Base-by-base conservation (phyloP, 2,888 invertebrate species). In the Drosophila demipolita region DNA sequence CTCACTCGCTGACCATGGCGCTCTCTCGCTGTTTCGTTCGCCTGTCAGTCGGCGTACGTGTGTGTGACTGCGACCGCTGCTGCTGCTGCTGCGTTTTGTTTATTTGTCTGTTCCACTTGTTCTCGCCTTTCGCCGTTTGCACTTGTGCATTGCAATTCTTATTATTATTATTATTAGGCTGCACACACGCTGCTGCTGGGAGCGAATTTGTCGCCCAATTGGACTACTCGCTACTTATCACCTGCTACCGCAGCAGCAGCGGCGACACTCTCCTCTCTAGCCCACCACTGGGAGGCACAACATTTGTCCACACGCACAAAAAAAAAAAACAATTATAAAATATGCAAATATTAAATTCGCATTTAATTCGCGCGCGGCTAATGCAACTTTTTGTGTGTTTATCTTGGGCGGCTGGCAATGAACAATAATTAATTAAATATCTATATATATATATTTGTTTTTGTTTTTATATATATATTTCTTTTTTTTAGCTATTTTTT, bases 41-140 rank as follows among this genome's bases (percentile, higher is more conserved):
- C 35, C 53, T 62, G 26, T 38, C 29, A 29, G 35, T 54, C 33
- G 42, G 17, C 15, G 32, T 48, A 38, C 29, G n/a, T 48, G 59
- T 59, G 50, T 23, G 38, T 73, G 29, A 57, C 32, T 63, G 57
- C 62, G 48, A 53, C 64, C 54, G 55, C 66, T 55, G 58, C 74
- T 75, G 53, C 60, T 52, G 58, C 62, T 60, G 62, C 72, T 73
- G 76, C 81, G 82, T 84, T 85, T 89, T 86, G 89, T 86, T 86
- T 86, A 87, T 86, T 86, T 89, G 89, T 78, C 80, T 69, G 65
- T 83, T 87, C 64, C 89, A 85, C 85, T 85, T 89, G 84, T 79
- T 89, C 83, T 77, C 68, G 72, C 63, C 75, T 59, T 76, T 88
- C 75, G 82, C 79, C 72, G 72, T 76, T 74, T 70, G 81, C 81